phyloP scores from a whole-genome alignment of 2,888 invertebrate species.

The Spodoptera exigua region DNA sequence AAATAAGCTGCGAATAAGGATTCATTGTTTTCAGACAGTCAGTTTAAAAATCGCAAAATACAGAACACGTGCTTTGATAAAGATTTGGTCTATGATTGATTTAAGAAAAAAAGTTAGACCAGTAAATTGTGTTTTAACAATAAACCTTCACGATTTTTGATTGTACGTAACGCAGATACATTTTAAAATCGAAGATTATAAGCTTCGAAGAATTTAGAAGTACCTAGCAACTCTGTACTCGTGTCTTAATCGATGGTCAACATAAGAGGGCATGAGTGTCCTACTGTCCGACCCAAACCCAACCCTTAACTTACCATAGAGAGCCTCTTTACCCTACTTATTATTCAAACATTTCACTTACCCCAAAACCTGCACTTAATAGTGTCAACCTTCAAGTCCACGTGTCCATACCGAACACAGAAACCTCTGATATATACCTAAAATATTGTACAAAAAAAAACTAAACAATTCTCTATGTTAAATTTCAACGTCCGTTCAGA shows the following conservation, averaged over 20 bases:
- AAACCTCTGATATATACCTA: too few species aligned
- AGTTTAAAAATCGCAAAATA: too few species aligned
- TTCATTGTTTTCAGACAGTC: too few species aligned
- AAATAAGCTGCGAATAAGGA: slow-evolving; percentile 1
- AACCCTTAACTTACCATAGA: slow-evolving; percentile 41
- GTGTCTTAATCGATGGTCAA: slow-evolving; percentile 47
- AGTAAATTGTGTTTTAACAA: too few species aligned
- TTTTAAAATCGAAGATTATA: neutral
- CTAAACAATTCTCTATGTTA: too few species aligned
- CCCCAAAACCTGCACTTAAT: slow-evolving; percentile 44
- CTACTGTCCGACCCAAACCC: slow-evolving; percentile 35
- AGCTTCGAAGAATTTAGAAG: slow-evolving; percentile 4
- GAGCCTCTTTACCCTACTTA: slow-evolving; percentile 54
- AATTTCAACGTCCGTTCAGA: too few species aligned
- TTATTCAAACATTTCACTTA: slow-evolving; percentile 55
- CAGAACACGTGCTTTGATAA: too few species aligned
- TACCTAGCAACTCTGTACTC: slow-evolving; percentile 7
- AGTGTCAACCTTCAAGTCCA: slow-evolving; percentile 36
- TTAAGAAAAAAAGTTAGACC: too few species aligned
- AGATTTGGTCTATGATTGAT: too few species aligned
- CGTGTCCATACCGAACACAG: neutral
- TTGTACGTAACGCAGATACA: too few species aligned
- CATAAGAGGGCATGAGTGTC: slow-evolving; percentile 42
- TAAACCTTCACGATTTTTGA: too few species aligned
- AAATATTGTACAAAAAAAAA: too few species aligned